Evolutionary conservation across 2,888 invertebrate genomes (phyloP).

Genomic region (Seira musarum): DNA sequence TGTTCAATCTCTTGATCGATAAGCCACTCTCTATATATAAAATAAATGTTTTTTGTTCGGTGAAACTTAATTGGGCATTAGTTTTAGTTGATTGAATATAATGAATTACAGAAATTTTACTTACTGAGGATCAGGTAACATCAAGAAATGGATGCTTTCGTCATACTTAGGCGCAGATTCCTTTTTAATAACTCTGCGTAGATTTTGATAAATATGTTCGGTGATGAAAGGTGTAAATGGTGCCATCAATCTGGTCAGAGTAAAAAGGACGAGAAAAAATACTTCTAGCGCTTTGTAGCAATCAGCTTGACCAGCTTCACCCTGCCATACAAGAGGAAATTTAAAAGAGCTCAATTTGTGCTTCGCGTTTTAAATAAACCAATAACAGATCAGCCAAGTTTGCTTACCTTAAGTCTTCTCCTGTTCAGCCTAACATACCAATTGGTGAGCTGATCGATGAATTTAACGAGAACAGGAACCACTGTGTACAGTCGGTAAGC

Average conservation of each 20-base stretch:
- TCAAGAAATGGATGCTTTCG: conserved; percentile 92
- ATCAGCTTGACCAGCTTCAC: conserved; percentile 86
- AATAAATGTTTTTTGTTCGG: neutral
- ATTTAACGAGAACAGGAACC: conserved; percentile 92
- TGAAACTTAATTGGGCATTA: neutral
- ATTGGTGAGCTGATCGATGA: conserved; percentile 97
- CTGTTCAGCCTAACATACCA: conserved; percentile 99
- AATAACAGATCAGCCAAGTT: too few relatives aligned
- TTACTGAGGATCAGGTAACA: conserved; percentile 83
- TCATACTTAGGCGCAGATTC: conserved; percentile 72
- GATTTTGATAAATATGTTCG: conserved; percentile 94
- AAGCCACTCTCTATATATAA: conserved; percentile 75
- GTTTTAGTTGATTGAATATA: too few relatives aligned
- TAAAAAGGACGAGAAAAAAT: conserved; percentile 88
- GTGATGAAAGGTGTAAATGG: conserved; percentile 98
- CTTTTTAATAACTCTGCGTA: conserved; percentile 78
- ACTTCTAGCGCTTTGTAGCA: conserved; percentile 89
- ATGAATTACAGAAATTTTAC: conserved; percentile 5
- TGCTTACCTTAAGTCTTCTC: conserved; percentile 83
- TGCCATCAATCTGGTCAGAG: conserved; percentile 94
- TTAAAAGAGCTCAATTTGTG: too few relatives aligned
- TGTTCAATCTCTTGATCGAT: conserved; percentile 91
- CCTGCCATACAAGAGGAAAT: too few relatives aligned
- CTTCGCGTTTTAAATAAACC: too few relatives aligned
- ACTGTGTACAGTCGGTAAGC: conserved; percentile 96